Percentiles rank a stretch among this genome's conserved stretches.
phyloP scores from a whole-genome alignment of 1,140 invertebrate species.

The Aphelenchoides fujianensis region DNA sequence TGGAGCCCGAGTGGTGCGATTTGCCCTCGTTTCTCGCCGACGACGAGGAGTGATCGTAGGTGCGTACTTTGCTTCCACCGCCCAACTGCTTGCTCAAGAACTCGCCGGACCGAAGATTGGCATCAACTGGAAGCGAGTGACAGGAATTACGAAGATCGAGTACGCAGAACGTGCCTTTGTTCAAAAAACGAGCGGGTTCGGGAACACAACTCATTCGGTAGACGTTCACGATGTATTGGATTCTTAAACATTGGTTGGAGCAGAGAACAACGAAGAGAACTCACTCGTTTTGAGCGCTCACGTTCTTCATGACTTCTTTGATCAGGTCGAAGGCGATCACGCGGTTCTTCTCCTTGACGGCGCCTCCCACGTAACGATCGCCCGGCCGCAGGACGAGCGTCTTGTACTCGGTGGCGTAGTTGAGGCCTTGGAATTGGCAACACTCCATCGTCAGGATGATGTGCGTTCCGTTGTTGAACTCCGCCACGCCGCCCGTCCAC shows the following conservation, averaged over 20 bases:
- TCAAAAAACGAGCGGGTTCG: constrained; percentile 19
- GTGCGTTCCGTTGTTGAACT: constrained; percentile 46
- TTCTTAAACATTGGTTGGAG: constrained; percentile 10
- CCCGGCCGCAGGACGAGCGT: constrained; percentile 29
- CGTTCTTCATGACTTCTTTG: constrained; percentile 49
- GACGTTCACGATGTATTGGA: constrained; percentile 27
- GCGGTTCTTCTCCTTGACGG: constrained; percentile 32
- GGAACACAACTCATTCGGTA: constrained; percentile 38
- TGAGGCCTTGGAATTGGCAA: constrained; percentile 32
- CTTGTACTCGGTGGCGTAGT: constrained; percentile 37
- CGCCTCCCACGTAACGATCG: constrained; percentile 36
- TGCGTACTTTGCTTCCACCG: neutral
- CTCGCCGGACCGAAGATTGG: neutral
- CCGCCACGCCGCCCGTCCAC: constrained; percentile 41
- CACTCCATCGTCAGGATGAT: constrained; percentile 46
- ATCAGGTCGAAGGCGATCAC: constrained; percentile 42
- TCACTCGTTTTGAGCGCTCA: constrained; percentile 39
- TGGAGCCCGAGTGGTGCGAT: neutral
- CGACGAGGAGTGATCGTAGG: neutral
- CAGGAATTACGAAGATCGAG: neutral
- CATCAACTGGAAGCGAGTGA: constrained; percentile 4
- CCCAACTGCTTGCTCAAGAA: constrained; percentile 5
- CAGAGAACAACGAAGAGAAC: constrained; percentile 4
- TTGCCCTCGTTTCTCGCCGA: neutral
- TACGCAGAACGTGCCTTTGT: constrained; percentile 14